Evolutionary conservation across 1,140 invertebrate species (phyloP).

Genomic region (Mactra quadrangularis): DNA sequence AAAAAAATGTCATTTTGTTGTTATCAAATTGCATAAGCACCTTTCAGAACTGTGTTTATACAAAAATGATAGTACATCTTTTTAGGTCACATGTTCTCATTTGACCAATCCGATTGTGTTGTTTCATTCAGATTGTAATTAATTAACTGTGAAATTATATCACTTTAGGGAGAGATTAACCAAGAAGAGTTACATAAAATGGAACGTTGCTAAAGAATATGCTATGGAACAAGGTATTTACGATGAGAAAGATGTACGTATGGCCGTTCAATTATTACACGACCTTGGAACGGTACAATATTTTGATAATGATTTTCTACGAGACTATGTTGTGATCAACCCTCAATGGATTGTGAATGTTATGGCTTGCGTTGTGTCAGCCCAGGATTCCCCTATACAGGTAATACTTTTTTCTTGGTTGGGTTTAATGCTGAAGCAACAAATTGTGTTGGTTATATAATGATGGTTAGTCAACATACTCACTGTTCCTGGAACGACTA

Average conservation of each 20-base stretch:
- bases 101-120: no score
- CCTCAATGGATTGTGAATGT: conserved; percentile 83
- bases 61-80: no score
- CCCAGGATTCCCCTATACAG: conserved; percentile 80
- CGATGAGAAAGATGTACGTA: conserved; percentile 80
- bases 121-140: no score
- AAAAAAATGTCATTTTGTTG: no score
- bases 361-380: conserved; percentile 82
- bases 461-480: no score
- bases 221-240: conserved; percentile 78
- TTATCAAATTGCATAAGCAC: no score
- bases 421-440: no score
- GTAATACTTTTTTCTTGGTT: conserved; percentile 45
- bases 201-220: conserved; percentile 71
- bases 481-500: no score
- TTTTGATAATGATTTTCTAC: conserved; percentile 81
- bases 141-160: no score
- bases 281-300: conserved; percentile 82
- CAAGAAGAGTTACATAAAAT: conserved; percentile 72
- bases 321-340: conserved; percentile 81
- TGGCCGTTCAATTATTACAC: conserved; percentile 81
- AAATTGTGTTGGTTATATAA: no score
- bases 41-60: no score
- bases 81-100: no score
- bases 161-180: conserved; percentile 71